Base-by-base conservation (phyloP, 2,888 invertebrate genomes). In the Stratiomys singularior region DNA sequence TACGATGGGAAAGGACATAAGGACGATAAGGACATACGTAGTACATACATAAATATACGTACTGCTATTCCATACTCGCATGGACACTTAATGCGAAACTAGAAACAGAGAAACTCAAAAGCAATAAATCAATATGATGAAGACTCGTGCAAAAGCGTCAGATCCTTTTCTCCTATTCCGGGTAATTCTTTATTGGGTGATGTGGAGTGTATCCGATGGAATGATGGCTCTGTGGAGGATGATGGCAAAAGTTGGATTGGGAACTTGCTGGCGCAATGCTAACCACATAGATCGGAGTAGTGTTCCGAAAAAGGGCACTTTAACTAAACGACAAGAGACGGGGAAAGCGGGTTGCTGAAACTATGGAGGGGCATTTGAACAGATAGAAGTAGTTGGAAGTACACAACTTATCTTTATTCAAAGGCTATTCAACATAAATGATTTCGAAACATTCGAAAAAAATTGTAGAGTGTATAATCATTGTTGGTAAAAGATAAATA, bases 91-190 rank as follows among this genome's bases (percentile, higher is more conserved):
- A 79, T 78, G 79, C 58, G 76, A 80, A 80, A 80, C 79, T 80
- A 80, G 79, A 76, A 76, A 79, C 76, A 77, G 81, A 81, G 81
- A 81, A 81, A 82, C 81, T 81, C 81, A 81, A 82, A 82, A 82
- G 82, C 82, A 82, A 82, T 82, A 82, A 82, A 82, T 82, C 82
- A 82, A 82, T 82, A 82, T 81, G 81, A 82, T 74, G 82, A 81
- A 81, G 82, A 81, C 81, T 80, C 79, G 80, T 25, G 80, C 79
- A 81, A 47, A 76, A 30, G 76, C 64, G 28, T 63, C 46, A 64
- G 64, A 74, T 74, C 74, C 74, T 37, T 72, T 67, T 52, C 52
- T 47, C 27, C 30, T 27, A 56, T 56, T 18, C 13, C 11, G n/a
- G 11, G 67, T 18, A 25, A 69, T 69, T 15, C 52, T n/a, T 47